Percentiles rank a stretch among this genome's conserved stretches.
Evolutionary conservation across 2,113 vertebrate species (phyloP).

Genomic region (Ceuthmochares aereus): DNA sequence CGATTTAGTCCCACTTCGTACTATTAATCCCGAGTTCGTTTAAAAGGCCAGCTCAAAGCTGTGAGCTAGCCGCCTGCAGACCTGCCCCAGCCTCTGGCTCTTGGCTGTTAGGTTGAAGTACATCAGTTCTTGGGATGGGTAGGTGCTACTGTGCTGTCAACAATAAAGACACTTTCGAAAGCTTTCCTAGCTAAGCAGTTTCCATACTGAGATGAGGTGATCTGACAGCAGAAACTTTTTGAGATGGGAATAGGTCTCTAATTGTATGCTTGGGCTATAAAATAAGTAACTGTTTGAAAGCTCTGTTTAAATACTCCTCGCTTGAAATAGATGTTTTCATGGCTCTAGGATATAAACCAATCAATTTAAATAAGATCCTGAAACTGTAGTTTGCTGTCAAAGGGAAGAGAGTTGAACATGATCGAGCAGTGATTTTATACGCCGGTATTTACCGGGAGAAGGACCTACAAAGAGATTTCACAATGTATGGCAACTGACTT

Average conservation of each 20-base stretch:
- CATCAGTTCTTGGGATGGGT: neutral
- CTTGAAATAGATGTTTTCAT: neutral
- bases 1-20: neutral
- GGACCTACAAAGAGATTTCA: neutral
- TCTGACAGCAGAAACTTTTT: neutral
- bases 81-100: neutral
- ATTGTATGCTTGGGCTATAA: neutral
- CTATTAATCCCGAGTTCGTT: neutral
- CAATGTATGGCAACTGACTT: neutral
- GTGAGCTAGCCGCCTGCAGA: neutral
- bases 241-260: neutral
- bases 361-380: neutral
- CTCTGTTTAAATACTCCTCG: neutral
- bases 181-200: neutral
- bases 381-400: neutral
- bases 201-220: neutral
- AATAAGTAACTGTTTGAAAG: neutral
- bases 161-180: neutral
- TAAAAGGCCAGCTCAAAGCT: neutral
- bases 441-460: neutral
- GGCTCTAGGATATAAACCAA: neutral
- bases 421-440: neutral
- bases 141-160: neutral
- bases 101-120: neutral
- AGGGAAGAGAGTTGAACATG: neutral